Evolutionary conservation across 2,797 vertebrate species (phyloP).

Genomic region (Delichon dasypus): DNA sequence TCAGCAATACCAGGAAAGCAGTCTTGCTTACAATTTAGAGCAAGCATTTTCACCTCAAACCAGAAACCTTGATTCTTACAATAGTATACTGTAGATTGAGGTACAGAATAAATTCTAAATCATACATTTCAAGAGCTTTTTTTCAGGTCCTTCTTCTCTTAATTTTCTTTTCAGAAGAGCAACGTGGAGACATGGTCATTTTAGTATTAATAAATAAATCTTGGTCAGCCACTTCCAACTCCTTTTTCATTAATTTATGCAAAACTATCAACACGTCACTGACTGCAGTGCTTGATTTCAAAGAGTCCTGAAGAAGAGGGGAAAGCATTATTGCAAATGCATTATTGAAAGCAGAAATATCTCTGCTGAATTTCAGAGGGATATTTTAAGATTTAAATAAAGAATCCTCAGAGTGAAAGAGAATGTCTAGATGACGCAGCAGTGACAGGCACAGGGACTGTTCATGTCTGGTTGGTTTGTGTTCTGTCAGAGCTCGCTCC

Average conservation of each 20-base stretch:
- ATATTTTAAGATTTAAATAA: slow-evolving; percentile 2
- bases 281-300: not conserved
- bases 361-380: not conserved
- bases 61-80: not conserved
- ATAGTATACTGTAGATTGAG: not conserved
- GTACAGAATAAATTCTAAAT: not conserved
- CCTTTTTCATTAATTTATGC: not conserved
- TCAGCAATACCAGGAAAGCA: not conserved
- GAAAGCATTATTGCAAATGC: not conserved
- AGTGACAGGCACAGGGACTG: not conserved
- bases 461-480: not conserved
- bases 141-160: not conserved
- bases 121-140: not conserved
- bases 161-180: not conserved
- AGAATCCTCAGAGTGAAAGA: not conserved
- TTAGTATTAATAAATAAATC: not conserved
- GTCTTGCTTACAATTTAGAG: not conserved
- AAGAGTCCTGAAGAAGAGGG: not conserved
- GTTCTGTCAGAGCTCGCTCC: not conserved
- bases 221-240: not conserved
- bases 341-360: not conserved
- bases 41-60: not conserved
- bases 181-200: not conserved
- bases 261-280: not conserved
- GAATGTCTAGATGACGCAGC: not conserved